Percentiles rank a stretch among this genome's conserved stretches.
phyloP scores from a whole-genome alignment of 1,140 invertebrate genomes.

The Drosophila hydei region DNA sequence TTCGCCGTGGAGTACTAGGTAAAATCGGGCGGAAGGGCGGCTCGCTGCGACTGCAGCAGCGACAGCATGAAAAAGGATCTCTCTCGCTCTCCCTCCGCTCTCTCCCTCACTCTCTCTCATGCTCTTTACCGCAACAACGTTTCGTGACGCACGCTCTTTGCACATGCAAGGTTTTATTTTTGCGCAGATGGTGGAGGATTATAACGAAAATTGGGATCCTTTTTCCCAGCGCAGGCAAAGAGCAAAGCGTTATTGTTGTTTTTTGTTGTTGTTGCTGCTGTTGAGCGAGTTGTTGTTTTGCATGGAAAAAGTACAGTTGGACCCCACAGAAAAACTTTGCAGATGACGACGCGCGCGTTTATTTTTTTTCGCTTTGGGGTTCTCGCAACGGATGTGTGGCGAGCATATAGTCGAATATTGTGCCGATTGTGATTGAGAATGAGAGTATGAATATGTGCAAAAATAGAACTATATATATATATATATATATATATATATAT shows the following conservation, averaged over 20 bases:
- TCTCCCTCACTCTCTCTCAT: conserved; percentile 6
- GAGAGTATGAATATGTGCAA: conserved; percentile 4
- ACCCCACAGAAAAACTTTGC: conserved; percentile 43
- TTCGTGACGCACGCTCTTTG: conserved; percentile 67
- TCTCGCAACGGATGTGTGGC: conserved; percentile 30
- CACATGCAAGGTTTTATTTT: conserved; percentile 80
- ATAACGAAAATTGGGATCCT: conserved; percentile 76
- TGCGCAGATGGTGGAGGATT: conserved; percentile 81
- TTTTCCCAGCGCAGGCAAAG: conserved; percentile 49
- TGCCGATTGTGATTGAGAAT: conserved; percentile 8
- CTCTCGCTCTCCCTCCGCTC: conserved; percentile 55
- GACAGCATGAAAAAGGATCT: conserved; percentile 68
- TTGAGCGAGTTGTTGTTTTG: conserved; percentile 37
- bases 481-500: too few species aligned
- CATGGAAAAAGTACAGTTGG: conserved; percentile 71
- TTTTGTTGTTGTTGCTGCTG: conserved; percentile 23
- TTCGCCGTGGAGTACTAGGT: conserved; percentile 52
- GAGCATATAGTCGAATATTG: conserved; percentile 20
- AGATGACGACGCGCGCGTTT: conserved; percentile 36
- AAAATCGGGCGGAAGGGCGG: conserved; percentile 58
- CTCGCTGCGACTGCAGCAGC: conserved; percentile 1
- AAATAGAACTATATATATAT: too few species aligned
- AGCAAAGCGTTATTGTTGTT: conserved; percentile 16
- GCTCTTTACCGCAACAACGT: background rate
- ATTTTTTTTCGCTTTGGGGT: conserved; percentile 48